Evolutionary conservation across 2,113 vertebrate species (phyloP).

Genomic region (Peromyscus leucopus): DNA sequence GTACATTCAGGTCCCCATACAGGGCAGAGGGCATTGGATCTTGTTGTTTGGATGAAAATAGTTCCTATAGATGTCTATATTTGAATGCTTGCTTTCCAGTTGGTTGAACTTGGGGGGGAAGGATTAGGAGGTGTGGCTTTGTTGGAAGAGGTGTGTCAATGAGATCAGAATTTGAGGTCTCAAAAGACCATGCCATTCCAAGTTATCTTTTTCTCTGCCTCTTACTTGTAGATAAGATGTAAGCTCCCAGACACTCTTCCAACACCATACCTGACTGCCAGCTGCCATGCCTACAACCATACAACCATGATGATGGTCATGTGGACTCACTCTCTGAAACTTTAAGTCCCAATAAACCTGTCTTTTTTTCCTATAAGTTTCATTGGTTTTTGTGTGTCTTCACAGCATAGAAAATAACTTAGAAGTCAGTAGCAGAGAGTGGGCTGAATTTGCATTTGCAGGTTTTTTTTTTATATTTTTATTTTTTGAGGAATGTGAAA

Average conservation of each 20-base stretch:
- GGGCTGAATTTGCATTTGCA: neutral
- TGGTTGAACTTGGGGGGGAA: neutral
- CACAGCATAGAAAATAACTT: neutral
- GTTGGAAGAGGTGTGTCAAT: neutral
- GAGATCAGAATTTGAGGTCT: neutral
- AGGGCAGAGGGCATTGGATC: neutral
- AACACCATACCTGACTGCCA: neutral
- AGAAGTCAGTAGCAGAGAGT: neutral
- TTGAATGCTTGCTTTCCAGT: neutral
- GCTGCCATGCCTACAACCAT: neutral
- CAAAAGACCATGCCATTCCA: neutral
- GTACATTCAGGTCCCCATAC: neutral
- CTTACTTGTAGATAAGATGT: neutral
- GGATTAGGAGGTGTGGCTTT: neutral
- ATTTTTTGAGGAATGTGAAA: neutral
- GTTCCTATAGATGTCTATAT: neutral
- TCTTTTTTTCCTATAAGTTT: neutral
- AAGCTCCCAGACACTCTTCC: neutral
- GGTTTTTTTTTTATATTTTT: neutral
- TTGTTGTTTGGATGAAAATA: neutral
- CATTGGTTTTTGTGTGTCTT: neutral
- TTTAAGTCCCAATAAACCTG: neutral
- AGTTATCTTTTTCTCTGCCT: neutral
- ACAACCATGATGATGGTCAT: neutral
- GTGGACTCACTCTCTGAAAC: neutral